phyloP scores from a whole-genome alignment of 2,797 vertebrate species.

The Oreortyx pictus region DNA sequence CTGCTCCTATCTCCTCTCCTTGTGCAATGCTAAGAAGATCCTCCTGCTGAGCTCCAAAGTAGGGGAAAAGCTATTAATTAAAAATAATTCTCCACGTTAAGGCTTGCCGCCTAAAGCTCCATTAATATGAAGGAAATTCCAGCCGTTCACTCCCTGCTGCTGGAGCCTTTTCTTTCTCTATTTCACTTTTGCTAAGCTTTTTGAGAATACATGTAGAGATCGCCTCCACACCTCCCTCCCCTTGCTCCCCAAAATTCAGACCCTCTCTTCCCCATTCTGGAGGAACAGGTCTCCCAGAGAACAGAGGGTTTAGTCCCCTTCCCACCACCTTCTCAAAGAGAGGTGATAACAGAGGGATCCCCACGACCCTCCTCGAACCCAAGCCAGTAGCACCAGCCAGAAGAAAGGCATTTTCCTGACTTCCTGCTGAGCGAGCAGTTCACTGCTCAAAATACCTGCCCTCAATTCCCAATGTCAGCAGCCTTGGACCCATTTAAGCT shows the following conservation, averaged over 20 bases:
- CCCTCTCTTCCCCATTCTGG: not conserved
- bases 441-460: not conserved
- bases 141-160: slow-evolving; percentile 71
- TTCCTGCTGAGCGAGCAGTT: not conserved
- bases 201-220: slow-evolving; percentile 35
- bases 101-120: slow-evolving; percentile 50
- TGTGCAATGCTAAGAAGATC: slow-evolving; percentile 61
- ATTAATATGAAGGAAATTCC: slow-evolving; percentile 68
- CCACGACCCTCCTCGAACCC: not conserved
- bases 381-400: not conserved
- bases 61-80: slow-evolving; percentile 53
- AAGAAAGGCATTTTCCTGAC: not conserved
- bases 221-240: fast-evolving
- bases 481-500: not conserved
- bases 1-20: slow-evolving; percentile 55
- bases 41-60: slow-evolving; percentile 39
- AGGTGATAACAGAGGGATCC: not conserved
- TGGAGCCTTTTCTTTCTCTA: slow-evolving; percentile 59
- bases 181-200: slow-evolving; percentile 69
- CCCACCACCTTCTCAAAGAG: not conserved
- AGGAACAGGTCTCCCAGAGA: not conserved
- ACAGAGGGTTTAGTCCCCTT: not conserved
- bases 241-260: not conserved
- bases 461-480: not conserved
- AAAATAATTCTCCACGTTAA: slow-evolving; percentile 62